Base-by-base conservation (phyloP, 2,888 invertebrate genomes). In the Andrena bucephala region DNA sequence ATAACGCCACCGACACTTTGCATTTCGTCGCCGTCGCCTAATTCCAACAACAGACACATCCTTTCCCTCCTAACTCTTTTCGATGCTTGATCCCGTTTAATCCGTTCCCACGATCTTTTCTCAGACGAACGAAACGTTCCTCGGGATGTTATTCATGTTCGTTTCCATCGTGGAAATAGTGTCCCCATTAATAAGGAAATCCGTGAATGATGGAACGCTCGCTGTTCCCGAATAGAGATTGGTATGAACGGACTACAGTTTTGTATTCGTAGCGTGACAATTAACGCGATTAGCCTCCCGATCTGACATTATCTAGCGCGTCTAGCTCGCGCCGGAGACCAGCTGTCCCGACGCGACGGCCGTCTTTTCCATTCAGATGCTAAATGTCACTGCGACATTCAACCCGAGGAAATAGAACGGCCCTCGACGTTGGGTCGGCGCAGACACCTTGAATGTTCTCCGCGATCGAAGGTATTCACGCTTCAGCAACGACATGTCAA, bases 401-500 rank as follows among this genome's bases (percentile, higher is more conserved):
- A 70, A 16, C 16, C 33, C 59, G 69, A 60, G 77, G 81, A 70
- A 77, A 77, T 70, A 74, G 71, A 70, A 77, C 77, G 67, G 69
- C 48, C 13, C 59, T 36, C 63, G 67, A 63, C 48, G 78, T 57
- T 63, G 63, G 33, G 79, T 60, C 13, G 75, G 70, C 70, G 16
- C 57, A 85, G 81, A 75, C 86, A 86, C 78, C 88, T 88, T 71
- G 84, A 85, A 81, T 73, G 78, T 81, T 79, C 85, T 66, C 71
- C 62, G 74, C 76, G 85, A 89, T 87, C 89, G 87, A 72, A 87
- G 88, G 85, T 76, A 89, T 89, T 87, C 86, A 86, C 69, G 89
- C 85, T 85, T 63, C 81, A 77, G 86, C 84, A 90, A 87, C 87
- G 91, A 90, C 91, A 90, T 90, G 91, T 92, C 92, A 90, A 91